Evolutionary conservation across 2,888 invertebrate species (phyloP), one percentile per base, ranked within the genome.

Genomic region (Myopa tessellatipennis): DNA sequence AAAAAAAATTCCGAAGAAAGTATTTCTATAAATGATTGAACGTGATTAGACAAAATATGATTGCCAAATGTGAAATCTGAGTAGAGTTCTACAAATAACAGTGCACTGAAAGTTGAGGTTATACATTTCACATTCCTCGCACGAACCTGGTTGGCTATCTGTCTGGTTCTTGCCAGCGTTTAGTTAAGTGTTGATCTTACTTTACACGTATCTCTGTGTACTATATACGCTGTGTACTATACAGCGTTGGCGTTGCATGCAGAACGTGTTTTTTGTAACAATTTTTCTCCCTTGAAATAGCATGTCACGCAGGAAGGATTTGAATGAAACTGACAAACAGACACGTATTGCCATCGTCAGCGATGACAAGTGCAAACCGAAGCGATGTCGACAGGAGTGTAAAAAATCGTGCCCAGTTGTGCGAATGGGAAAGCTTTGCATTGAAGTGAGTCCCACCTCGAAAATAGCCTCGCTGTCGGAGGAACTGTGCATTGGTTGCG

Each of bases 361-460:
- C 90, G 94, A 95, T 83, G 99, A 99, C 91, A 97, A 98, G 87
- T 99, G 99, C 90, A 99, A 99, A 90, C 99, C 99, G 3, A 99
- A 99, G 90, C 92, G 98, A 92, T 99, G 99, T 91, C 94, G 98
- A 77, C 98, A 99, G 90, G 98, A 99, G 87, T 99, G 99, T 91
- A 99, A 99, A 89, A 96, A 97, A 87, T 96, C 97, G 75, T 99
- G 99, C 90, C 99, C 99, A 0, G 99, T 99, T 77, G 98, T 98
- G 79, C 93, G 99, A 83, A 98, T 98, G 97, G 99, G 99, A 87
- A 99, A 99, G 90, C 92, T 99, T 61, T 99, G 99, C 89, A 99
- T 99, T 86, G 98, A 99, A 92, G 99, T 99, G 63, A 93, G 94
- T 67, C 95, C 98, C 14, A 96, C 96, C 85, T 97, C 96, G 85